These are phyloP conservation scores for Meloe dianella DNA, from an alignment of 2,888 invertebrate species.

Conservation along the genomic window DNA sequence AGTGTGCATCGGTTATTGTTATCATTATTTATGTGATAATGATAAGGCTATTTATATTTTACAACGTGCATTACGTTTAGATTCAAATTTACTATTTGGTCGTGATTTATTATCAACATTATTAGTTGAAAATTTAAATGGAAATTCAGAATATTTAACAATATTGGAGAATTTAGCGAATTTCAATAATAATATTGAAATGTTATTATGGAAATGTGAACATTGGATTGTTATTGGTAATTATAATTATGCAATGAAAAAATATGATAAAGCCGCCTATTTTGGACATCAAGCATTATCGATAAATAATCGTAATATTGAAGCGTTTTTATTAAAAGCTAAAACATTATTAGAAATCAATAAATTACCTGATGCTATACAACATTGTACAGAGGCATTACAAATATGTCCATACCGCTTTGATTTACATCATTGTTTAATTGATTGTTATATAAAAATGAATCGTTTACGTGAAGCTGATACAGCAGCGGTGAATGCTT, in stretches of 20 bases:
- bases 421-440: slow-evolving; percentile 80
- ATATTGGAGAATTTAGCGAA: slow-evolving; percentile 47
- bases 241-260: slow-evolving; percentile 68
- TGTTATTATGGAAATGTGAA: slow-evolving; percentile 60
- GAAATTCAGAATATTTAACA: slow-evolving; percentile 46
- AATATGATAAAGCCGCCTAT: slow-evolving; percentile 72
- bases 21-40: slow-evolving; percentile 75
- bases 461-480: slow-evolving; percentile 75
- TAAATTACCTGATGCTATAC: slow-evolving; percentile 69
- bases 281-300: slow-evolving; percentile 77
- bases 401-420: slow-evolving; percentile 65
- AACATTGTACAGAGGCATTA: slow-evolving; percentile 72
- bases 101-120: slow-evolving; percentile 50
- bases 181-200: slow-evolving; percentile 43
- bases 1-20: slow-evolving; percentile 73
- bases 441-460: slow-evolving; percentile 74
- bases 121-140: slow-evolving; percentile 50
- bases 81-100: slow-evolving; percentile 48
- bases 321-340: slow-evolving; percentile 78
- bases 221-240: slow-evolving; percentile 82
- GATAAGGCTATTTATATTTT: slow-evolving; percentile 66
- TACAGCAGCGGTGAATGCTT: slow-evolving; percentile 72
- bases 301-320: slow-evolving; percentile 65
- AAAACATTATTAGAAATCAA: slow-evolving; percentile 69
- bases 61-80: slow-evolving; percentile 57